Conservation (phyloP, 2,797 vertebrate species). For the Eulemur rubriventer region DNA sequence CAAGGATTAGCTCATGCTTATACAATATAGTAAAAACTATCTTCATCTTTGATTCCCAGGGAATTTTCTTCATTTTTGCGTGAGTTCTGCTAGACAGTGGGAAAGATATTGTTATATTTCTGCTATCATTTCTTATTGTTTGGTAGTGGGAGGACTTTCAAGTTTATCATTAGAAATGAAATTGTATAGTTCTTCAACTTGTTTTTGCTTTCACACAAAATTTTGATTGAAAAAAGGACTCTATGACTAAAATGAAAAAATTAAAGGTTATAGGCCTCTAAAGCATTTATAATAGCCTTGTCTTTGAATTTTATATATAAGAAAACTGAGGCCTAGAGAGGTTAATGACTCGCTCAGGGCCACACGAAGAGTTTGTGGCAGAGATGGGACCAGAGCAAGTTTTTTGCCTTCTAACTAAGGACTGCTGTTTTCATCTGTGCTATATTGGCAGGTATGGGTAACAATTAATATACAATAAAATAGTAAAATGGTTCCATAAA, state of each 20-base stretch:
- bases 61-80: not conserved
- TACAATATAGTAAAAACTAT: not conserved
- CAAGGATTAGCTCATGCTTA: not conserved
- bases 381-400: not conserved
- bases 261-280: not conserved
- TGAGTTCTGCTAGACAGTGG: not conserved
- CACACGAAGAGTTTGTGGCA: too few relatives aligned
- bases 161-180: not conserved
- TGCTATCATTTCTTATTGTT: not conserved
- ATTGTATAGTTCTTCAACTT: not conserved
- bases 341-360: not conserved
- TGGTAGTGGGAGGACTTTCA: not conserved
- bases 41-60: not conserved
- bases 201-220: not conserved
- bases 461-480: not conserved
- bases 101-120: not conserved
- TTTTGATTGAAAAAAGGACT: not conserved
- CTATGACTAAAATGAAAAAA: not conserved
- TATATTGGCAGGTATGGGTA: not conserved
- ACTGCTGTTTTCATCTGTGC: not conserved
- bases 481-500: not conserved
- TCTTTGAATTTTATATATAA: not conserved
- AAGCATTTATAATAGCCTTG: not conserved
- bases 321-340: not conserved
- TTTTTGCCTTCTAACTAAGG: not conserved